These are phyloP conservation scores for Pangasianodon gigas DNA, from an alignment of 2,113 vertebrate species.

Conservation along the genomic window DNA sequence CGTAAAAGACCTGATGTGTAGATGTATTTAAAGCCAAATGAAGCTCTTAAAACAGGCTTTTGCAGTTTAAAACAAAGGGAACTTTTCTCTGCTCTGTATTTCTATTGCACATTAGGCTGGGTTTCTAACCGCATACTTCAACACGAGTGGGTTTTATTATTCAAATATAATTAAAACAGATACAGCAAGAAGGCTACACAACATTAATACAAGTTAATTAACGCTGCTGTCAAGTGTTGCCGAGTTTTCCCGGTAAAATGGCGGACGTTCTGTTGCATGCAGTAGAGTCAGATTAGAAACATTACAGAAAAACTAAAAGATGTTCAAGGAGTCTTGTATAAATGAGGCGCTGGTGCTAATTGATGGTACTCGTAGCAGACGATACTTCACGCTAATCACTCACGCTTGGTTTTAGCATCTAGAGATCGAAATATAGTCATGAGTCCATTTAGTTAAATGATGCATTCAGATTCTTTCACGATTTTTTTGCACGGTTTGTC, in stretches of 20 bases:
- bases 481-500: not conserved
- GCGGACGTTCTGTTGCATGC: not conserved
- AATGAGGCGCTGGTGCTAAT: not conserved
- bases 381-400: not conserved
- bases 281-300: not conserved
- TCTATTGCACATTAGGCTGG: not conserved
- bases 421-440: not conserved
- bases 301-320: not conserved
- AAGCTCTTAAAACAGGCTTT: not conserved
- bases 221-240: not conserved
- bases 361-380: no score
- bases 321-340: not conserved
- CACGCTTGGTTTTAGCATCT: not conserved
- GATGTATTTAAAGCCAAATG: not conserved
- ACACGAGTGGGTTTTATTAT: constrained; percentile 6
- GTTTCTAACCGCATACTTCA: not conserved
- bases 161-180: not conserved
- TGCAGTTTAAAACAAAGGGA: not conserved
- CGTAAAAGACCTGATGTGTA: not conserved
- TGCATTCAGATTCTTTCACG: not conserved
- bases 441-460: not conserved
- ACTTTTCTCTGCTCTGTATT: not conserved
- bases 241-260: not conserved
- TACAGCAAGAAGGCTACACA: not conserved
- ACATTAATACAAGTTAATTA: constrained; percentile 19